phyloP scores from a whole-genome alignment of 2,888 invertebrate species.

The Drosophila birchii region DNA sequence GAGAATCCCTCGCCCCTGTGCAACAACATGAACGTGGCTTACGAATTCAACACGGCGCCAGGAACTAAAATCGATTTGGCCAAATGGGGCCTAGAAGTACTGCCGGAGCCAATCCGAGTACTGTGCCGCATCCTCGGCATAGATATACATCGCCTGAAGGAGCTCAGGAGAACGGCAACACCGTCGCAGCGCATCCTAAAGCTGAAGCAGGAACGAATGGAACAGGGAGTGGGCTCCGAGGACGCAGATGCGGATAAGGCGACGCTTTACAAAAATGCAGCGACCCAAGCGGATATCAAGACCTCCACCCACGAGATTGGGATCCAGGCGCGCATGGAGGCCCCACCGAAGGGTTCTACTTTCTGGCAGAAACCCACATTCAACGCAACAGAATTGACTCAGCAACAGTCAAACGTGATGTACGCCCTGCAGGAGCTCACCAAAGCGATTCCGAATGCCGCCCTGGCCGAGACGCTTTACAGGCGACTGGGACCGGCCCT shows the following conservation, averaged over 20 bases:
- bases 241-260: conserved; percentile 12
- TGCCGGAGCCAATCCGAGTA: conserved; percentile 44
- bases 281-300: conserved; percentile 46
- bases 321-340: conserved; percentile 21
- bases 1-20: conserved; percentile 64
- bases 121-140: conserved; percentile 59
- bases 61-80: conserved; percentile 39
- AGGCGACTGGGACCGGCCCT: conserved; percentile 34
- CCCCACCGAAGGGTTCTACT: neutral
- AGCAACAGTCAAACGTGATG: conserved; percentile 53
- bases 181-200: conserved; percentile 45
- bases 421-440: conserved; percentile 49
- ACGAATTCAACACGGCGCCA: conserved; percentile 61
- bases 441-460: conserved; percentile 14
- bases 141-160: conserved; percentile 39
- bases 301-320: conserved; percentile 20
- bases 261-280: conserved; percentile 39
- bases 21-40: conserved; percentile 62
- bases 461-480: conserved; percentile 42
- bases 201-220: conserved; percentile 15
- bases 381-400: conserved; percentile 31
- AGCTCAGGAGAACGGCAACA: conserved; percentile 41
- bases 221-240: conserved; percentile 7
- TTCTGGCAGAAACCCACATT: conserved; percentile 52
- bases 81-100: conserved; percentile 56